Percentiles rank a stretch among this genome's conserved stretches.
Evolutionary conservation across 2,888 invertebrate genomes (phyloP).

Genomic region (Lasioglossum marginatum): DNA sequence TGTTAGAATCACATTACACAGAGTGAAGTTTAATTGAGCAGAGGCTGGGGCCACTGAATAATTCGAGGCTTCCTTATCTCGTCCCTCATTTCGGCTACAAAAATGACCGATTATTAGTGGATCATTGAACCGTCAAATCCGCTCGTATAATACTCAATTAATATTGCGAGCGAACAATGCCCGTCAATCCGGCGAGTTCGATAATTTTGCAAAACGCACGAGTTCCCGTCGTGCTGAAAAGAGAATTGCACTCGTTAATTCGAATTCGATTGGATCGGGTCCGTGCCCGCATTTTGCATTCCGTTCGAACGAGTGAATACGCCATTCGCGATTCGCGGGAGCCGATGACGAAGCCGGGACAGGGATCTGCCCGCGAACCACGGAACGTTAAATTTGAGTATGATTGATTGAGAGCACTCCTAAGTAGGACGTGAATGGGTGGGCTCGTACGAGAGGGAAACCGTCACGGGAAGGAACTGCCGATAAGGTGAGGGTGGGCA

Average conservation of each 20-base stretch:
- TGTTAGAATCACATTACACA: too few relatives aligned
- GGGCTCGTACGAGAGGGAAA: conserved; percentile 50
- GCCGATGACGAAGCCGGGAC: conserved; percentile 22
- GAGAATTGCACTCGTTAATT: conserved; percentile 11
- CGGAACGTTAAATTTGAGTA: conserved; percentile 75
- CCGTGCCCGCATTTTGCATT: not conserved
- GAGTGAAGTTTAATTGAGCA: not conserved
- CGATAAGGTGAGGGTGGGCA: conserved; percentile 47
- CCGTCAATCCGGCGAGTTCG: not conserved
- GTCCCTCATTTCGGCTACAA: not conserved
- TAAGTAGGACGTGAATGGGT: conserved; percentile 74
- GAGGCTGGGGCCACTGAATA: too few relatives aligned
- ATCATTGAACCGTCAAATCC: conserved; percentile 3
- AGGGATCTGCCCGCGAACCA: conserved; percentile 47
- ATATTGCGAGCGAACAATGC: conserved; percentile 10
- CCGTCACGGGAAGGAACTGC: conserved; percentile 50
- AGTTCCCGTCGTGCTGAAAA: not conserved
- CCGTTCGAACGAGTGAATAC: not conserved
- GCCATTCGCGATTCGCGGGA: conserved; percentile 6
- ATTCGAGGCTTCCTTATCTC: not conserved
- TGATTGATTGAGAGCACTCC: conserved; percentile 80
- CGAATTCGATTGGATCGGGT: not conserved
- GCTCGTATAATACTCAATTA: conserved; percentile 15
- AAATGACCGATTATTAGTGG: not conserved
- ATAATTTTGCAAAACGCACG: conserved; percentile 15